phyloP scores from a whole-genome alignment of 2,888 invertebrate species.

The Melinaea menophilus region DNA sequence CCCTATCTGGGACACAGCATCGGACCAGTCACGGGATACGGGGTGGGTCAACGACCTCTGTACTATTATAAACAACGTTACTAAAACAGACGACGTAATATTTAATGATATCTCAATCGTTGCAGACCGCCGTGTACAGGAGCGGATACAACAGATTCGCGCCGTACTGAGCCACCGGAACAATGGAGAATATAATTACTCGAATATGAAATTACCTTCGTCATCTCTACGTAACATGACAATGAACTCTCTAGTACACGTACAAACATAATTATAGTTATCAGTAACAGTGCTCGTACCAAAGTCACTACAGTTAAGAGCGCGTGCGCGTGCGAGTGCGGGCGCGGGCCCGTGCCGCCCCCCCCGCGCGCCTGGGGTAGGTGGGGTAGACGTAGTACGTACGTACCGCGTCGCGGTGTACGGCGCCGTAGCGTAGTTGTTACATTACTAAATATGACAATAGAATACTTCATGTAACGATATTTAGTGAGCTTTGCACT shows the following conservation, averaged over 20 bases:
- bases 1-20: conserved; percentile 97
- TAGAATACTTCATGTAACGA: conserved; percentile 51
- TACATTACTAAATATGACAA: conserved; percentile 47
- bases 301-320: conserved; percentile 58
- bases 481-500: conserved; percentile 78
- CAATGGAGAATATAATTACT: conserved; percentile 61
- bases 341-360: conserved; percentile 37
- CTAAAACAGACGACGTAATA: no score
- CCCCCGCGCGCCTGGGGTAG: conserved; percentile 60
- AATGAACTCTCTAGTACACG: conserved; percentile 78
- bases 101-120: conserved; percentile 17
- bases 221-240: conserved; percentile 72
- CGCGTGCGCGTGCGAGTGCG: conserved; percentile 75
- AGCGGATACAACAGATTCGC: conserved; percentile 97
- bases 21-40: conserved; percentile 97
- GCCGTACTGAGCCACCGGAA: conserved; percentile 85
- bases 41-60: conserved; percentile 75
- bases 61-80: not conserved
- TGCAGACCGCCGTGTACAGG: conserved; percentile 94
- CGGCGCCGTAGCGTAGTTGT: conserved; percentile 57
- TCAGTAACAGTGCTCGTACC: conserved; percentile 65
- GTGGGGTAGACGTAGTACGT: conserved; percentile 56
- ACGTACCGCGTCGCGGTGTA: conserved; percentile 43
- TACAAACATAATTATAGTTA: conserved; percentile 73
- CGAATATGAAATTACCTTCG: conserved; percentile 68